Evolutionary conservation across 2,113 vertebrate species (phyloP).

Genomic region (Psettodes erumei): DNA sequence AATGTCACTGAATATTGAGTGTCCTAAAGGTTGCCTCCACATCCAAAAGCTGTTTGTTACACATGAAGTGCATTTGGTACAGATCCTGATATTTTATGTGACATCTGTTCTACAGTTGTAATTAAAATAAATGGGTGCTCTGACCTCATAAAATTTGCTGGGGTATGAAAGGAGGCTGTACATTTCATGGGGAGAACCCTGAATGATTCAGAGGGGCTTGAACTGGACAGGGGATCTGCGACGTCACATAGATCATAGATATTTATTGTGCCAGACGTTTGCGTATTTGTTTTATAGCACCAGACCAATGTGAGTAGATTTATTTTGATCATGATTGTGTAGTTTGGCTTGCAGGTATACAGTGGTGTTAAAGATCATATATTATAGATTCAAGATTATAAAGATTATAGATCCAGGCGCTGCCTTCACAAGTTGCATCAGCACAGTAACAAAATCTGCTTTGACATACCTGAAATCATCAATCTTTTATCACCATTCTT

Average conservation of each 20-base stretch:
- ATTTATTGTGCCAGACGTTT: not conserved
- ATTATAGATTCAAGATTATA: too few species aligned
- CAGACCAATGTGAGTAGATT: not conserved
- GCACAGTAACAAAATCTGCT: not conserved
- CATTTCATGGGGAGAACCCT: not conserved
- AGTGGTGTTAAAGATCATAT: not conserved
- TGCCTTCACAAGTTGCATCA: not conserved
- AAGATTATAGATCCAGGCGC: not conserved
- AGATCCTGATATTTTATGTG: constrained; percentile 13
- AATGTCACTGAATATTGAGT: constrained; percentile 10
- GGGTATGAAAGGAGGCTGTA: not conserved
- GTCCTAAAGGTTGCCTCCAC: constrained; percentile 1
- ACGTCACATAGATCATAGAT: not conserved
- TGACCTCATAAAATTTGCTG: constrained; percentile 2
- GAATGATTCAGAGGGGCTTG: not conserved
- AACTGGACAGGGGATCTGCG: not conserved
- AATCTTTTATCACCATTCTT: too few species aligned
- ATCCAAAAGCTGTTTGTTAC: constrained; percentile 25
- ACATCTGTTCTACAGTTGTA: constrained; percentile 10
- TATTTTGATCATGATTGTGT: not conserved
- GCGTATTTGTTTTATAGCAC: constrained; percentile 2
- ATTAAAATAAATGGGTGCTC: constrained; percentile 11
- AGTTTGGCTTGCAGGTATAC: not conserved
- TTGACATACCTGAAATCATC: not conserved
- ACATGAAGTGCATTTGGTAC: constrained; percentile 5